Evolutionary conservation across 2,113 vertebrate genomes (phyloP).

Genomic region (Macquaria australasica): DNA sequence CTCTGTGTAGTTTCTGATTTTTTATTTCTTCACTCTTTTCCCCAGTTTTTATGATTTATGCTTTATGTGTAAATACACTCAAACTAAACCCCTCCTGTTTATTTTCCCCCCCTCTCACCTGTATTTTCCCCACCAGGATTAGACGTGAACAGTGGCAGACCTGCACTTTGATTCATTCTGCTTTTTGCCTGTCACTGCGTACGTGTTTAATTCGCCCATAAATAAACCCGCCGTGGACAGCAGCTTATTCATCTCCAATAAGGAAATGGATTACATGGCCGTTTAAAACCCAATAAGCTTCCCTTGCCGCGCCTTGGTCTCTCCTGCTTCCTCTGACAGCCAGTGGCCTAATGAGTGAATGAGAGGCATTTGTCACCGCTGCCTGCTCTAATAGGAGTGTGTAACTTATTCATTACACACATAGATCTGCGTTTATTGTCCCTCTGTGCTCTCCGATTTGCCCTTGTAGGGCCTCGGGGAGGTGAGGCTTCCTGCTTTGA

Average conservation of each 20-base stretch:
- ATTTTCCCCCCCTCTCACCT: background rate
- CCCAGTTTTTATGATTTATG: background rate
- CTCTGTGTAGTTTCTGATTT: background rate
- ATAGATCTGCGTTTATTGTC: constrained; percentile 67
- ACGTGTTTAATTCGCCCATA: constrained; percentile 70
- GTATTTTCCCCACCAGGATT: background rate
- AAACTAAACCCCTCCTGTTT: background rate
- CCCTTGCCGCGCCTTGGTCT: constrained; percentile 41
- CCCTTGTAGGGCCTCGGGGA: constrained; percentile 56
- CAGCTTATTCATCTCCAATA: constrained; percentile 77
- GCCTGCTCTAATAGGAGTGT: constrained; percentile 77
- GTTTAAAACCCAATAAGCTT: constrained; percentile 82
- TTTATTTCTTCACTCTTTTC: background rate
- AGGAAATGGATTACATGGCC: constrained; percentile 77
- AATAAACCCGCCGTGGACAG: constrained; percentile 63
- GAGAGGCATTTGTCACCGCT: constrained; percentile 81
- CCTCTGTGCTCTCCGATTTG: constrained; percentile 17
- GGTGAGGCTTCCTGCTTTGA: constrained; percentile 13
- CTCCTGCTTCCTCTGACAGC: constrained; percentile 59
- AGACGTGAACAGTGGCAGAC: background rate
- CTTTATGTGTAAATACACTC: background rate
- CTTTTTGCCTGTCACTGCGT: constrained; percentile 37
- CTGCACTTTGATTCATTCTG: constrained; percentile 27
- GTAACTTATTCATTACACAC: constrained; percentile 82
- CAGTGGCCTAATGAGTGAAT: constrained; percentile 80